Percentiles rank a stretch among this genome's conserved stretches.
These are phyloP conservation scores for Halyomorpha halys DNA, from an alignment of 1,140 invertebrate species.

Conservation along the genomic window DNA sequence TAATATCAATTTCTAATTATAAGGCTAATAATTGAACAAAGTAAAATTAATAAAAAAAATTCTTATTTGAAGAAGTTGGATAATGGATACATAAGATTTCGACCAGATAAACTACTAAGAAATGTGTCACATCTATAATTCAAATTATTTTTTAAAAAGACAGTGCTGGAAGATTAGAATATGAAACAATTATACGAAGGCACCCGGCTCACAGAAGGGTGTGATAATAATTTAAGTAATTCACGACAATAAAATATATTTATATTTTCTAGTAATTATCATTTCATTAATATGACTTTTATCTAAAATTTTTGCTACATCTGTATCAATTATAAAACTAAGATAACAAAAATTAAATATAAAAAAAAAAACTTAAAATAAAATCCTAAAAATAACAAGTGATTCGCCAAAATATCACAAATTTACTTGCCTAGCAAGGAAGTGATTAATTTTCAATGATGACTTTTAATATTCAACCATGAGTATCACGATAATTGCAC, in stretches of 20 bases:
- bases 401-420: not conserved
- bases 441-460: constrained; percentile 7
- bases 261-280: not conserved
- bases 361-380: not conserved
- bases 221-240: not conserved
- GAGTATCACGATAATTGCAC: constrained; percentile 16
- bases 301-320: not conserved
- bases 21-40: too few species aligned
- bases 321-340: not conserved
- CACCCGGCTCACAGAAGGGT: not conserved
- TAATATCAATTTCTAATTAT: too few species aligned
- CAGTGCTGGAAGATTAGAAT: too few species aligned
- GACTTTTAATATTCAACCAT: not conserved
- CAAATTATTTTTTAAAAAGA: too few species aligned
- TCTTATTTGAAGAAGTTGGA: too few species aligned
- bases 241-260: not conserved
- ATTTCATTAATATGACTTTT: not conserved
- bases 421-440: constrained; percentile 4
- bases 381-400: constrained; percentile 1
- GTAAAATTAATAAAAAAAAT: too few species aligned
- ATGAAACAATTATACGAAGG: too few species aligned
- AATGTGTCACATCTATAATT: too few species aligned
- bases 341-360: constrained; percentile 4
- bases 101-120: too few species aligned
- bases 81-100: too few species aligned